These are phyloP conservation scores for Drosophila lini DNA, from an alignment of 1,140 invertebrate species.

Conservation along the genomic window DNA sequence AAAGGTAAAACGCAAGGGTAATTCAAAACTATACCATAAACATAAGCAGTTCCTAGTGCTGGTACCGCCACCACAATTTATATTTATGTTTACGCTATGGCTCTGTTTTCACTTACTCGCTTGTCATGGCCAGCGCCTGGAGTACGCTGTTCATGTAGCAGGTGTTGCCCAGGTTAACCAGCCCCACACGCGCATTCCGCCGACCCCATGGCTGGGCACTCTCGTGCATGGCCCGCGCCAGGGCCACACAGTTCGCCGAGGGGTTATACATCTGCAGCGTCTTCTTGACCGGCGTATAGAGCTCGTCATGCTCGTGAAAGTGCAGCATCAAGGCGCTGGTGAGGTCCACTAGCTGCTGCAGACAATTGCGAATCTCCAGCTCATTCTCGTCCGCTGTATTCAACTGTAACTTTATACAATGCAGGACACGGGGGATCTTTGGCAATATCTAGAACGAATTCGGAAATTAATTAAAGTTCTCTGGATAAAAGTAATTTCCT, in stretches of 20 bases:
- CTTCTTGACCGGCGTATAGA: constrained; percentile 77
- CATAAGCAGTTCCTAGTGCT: neutral
- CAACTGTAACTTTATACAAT: constrained; percentile 58
- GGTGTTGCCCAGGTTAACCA: constrained; percentile 94
- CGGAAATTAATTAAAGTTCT: neutral
- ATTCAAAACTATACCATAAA: neutral
- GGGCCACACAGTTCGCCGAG: constrained; percentile 54
- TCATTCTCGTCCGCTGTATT: constrained; percentile 71
- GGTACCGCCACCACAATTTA: neutral
- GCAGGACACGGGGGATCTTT: constrained; percentile 73
- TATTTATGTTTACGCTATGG: neutral
- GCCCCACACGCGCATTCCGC: constrained; percentile 88
- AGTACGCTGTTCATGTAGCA: constrained; percentile 95
- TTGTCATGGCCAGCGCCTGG: constrained; percentile 92
- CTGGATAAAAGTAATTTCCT: neutral
- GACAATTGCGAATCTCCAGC: constrained; percentile 83
- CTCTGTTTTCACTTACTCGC: constrained; percentile 87
- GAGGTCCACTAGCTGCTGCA: constrained; percentile 85
- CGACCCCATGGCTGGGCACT: constrained; percentile 45
- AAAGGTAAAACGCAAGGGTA: neutral
- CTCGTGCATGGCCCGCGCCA: constrained; percentile 57
- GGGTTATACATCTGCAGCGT: constrained; percentile 59
- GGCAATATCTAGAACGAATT: constrained; percentile 70
- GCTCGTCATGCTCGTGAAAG: constrained; percentile 84
- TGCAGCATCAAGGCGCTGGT: constrained; percentile 85